phyloP scores from a whole-genome alignment of 1,140 invertebrate genomes.

The Lepidostoma basale region DNA sequence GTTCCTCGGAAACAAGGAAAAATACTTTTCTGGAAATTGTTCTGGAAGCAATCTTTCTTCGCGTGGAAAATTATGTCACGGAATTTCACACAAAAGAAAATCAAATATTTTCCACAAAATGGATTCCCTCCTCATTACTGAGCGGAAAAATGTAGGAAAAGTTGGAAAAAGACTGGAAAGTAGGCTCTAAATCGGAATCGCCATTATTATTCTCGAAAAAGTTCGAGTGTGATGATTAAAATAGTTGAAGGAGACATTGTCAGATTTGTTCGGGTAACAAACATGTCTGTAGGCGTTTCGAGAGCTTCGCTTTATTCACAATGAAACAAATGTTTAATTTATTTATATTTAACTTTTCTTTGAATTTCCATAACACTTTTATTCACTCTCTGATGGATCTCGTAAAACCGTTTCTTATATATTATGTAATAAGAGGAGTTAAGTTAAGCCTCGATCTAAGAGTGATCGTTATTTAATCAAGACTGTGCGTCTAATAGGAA shows the following conservation, averaged over 20 bases:
- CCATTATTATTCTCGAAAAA: neutral
- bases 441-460: no score
- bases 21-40: neutral
- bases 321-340: no score
- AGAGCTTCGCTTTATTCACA: no score
- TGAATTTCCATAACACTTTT: no score
- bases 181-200: neutral
- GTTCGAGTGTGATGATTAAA: slow-evolving; percentile 18
- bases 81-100: slow-evolving; percentile 23
- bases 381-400: no score
- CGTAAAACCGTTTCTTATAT: no score
- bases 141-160: slow-evolving; percentile 9
- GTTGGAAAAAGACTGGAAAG: slow-evolving; percentile 13
- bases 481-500: no score
- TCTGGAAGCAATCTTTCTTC: slow-evolving; percentile 3
- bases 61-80: slow-evolving; percentile 11
- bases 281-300: no score
- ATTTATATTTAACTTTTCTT: no score
- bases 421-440: no score
- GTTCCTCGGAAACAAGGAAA: neutral
- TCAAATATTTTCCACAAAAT: slow-evolving; percentile 23
- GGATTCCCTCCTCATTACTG: slow-evolving; percentile 13
- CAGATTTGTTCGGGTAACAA: neutral
- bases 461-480: no score
- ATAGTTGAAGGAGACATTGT: neutral